Evolutionary conservation across 1,140 invertebrate genomes (phyloP).

Genomic region (Hestina assimilis): DNA sequence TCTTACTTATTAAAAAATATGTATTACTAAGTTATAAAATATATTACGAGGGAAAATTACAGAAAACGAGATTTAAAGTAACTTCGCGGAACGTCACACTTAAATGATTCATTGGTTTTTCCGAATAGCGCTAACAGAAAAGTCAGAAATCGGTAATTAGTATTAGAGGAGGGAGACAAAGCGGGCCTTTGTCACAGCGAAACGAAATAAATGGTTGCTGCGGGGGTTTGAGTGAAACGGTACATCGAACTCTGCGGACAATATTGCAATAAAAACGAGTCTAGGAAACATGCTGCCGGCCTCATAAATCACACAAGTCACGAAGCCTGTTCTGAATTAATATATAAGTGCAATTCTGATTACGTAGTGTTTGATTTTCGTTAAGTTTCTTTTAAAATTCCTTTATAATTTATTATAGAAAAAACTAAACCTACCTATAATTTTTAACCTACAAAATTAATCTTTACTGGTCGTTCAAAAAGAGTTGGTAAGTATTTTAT

Average conservation of each 20-base stretch:
- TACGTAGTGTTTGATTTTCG: constrained; percentile 49
- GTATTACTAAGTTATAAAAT: too few species aligned
- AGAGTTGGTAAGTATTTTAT: too few species aligned
- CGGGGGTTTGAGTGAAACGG: constrained; percentile 30
- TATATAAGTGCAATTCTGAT: constrained; percentile 40
- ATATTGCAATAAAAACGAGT: constrained; percentile 58
- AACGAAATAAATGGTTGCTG: constrained; percentile 45
- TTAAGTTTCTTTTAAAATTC: constrained; percentile 10
- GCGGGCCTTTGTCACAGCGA: constrained; percentile 36
- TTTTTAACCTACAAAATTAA: too few species aligned
- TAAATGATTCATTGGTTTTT: constrained; percentile 16
- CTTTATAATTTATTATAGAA: neutral
- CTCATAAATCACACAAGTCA: constrained; percentile 59
- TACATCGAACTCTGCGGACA: constrained; percentile 32
- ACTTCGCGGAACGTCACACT: constrained; percentile 1
- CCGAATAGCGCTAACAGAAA: constrained; percentile 25
- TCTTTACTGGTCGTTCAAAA: too few species aligned
- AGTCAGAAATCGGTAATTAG: constrained; percentile 51
- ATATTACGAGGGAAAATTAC: neutral
- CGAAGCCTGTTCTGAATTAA: constrained; percentile 57
- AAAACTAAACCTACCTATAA: too few species aligned
- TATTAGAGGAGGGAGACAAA: constrained; percentile 38
- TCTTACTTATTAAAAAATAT: too few species aligned
- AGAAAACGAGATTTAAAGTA: constrained; percentile 1
- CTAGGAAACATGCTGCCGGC: constrained; percentile 32